Evolutionary conservation across 2,113 vertebrate species (phyloP).

Genomic region (Nannospalax galili): DNA sequence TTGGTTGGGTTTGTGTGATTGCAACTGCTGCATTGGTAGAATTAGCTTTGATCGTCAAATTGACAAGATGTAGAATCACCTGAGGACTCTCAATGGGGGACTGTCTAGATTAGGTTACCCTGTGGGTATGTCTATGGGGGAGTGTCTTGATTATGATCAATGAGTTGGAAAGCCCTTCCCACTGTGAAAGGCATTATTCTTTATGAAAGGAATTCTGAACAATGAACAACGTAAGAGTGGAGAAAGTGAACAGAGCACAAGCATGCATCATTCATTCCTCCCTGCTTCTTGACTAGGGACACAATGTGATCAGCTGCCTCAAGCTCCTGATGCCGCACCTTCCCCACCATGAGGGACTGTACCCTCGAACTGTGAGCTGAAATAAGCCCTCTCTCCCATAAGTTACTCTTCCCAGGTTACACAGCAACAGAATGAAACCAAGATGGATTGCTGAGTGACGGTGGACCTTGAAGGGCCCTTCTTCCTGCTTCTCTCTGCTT

Average conservation of each 20-base stretch:
- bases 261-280: background rate
- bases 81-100: background rate
- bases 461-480: background rate
- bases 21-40: background rate
- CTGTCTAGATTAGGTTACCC: background rate
- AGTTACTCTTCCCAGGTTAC: background rate
- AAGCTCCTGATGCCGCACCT: no score
- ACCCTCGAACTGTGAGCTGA: background rate
- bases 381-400: background rate
- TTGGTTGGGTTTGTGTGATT: background rate
- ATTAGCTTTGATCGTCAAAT: background rate
- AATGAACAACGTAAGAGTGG: no score
- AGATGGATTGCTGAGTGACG: background rate
- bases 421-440: background rate
- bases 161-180: background rate
- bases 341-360: no score
- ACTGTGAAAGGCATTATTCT: background rate
- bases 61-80: background rate
- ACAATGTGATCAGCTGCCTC: background rate
- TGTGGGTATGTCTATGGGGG: background rate
- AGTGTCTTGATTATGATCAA: background rate
- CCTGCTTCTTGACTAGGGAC: background rate
- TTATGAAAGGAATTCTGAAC: background rate
- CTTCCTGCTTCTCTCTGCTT: background rate
- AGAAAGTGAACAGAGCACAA: background rate